A percentile compares a stretch with the other conserved stretches of the same genome.
Evolutionary conservation across 2,797 vertebrate genomes (phyloP).

Genomic region (Rhabdophis nuchalis): DNA sequence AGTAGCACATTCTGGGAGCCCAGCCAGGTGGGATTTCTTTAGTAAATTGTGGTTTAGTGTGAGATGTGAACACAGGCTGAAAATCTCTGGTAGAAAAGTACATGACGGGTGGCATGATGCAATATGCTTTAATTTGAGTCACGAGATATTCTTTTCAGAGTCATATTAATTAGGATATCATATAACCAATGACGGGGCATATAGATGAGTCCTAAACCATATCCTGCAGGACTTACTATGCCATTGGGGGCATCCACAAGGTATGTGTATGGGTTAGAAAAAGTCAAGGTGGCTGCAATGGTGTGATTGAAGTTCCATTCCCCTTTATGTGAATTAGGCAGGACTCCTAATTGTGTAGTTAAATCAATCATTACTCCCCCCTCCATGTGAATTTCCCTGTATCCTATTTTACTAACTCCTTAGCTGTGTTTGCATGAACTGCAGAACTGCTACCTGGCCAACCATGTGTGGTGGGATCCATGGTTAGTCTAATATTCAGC

Average conservation of each 20-base stretch:
- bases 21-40: neutral
- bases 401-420: neutral
- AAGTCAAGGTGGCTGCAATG: neutral
- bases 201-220: neutral
- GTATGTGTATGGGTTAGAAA: neutral
- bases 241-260: neutral
- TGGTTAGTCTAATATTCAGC: neutral
- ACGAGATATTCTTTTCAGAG: neutral
- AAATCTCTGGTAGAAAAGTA: neutral
- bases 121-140: neutral
- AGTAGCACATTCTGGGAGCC: neutral
- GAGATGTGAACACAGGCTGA: neutral
- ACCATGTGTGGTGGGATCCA: neutral
- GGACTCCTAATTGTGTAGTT: neutral
- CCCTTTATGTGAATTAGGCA: neutral
- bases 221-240: neutral
- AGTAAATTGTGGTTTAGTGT: neutral
- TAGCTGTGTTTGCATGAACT: neutral
- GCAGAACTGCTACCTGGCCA: neutral
- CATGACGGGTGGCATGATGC: neutral
- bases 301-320: neutral
- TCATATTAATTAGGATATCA: neutral
- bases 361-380: neutral
- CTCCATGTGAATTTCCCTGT: neutral
- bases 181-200: neutral